A percentile compares a stretch with the other conserved stretches of the same genome.
These are phyloP conservation scores for Merodon equestris DNA, from an alignment of 2,888 invertebrate species.

Conservation along the genomic window DNA sequence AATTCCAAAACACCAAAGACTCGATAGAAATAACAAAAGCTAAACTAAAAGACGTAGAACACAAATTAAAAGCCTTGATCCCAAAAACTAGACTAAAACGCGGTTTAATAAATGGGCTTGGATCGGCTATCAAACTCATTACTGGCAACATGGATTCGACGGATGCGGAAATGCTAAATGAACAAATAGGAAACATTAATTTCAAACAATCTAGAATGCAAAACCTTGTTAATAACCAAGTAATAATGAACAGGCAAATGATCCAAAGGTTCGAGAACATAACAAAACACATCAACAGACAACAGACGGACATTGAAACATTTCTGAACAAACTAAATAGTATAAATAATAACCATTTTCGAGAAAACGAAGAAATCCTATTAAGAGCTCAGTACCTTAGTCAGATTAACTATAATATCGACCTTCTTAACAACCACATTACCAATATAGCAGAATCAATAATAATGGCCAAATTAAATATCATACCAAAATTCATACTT, in stretches of 20 bases:
- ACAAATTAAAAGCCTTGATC: slow-evolving; percentile 1
- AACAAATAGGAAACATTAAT: too few species aligned
- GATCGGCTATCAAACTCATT: too few species aligned
- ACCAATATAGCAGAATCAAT: slow-evolving; percentile 5
- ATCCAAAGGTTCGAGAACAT: slow-evolving; percentile 5
- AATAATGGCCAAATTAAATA: too few species aligned
- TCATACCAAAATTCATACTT: not conserved
- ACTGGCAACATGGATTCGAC: too few species aligned
- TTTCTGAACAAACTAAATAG: slow-evolving; percentile 1
- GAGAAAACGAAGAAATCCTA: too few species aligned
- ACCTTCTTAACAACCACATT: slow-evolving; percentile 16
- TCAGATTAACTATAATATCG: slow-evolving; percentile 12
- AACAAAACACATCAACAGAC: slow-evolving; percentile 3
- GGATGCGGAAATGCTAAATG: too few species aligned
- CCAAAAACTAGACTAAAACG: not conserved
- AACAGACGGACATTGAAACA: slow-evolving; percentile 7
- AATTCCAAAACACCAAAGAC: slow-evolving; percentile 20
- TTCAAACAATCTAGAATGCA: too few species aligned
- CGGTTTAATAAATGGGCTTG: not conserved
- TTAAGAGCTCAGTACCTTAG: too few species aligned
- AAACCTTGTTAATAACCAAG: not conserved
- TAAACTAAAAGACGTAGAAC: slow-evolving; percentile 21
- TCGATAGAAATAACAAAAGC: slow-evolving; percentile 23
- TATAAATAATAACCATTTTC: not conserved
- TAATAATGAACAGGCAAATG: slow-evolving; percentile 3